Evolutionary conservation across 2,797 vertebrate genomes (phyloP), one percentile per base, ranked within the genome.

Genomic region (Australoheros facetus): DNA sequence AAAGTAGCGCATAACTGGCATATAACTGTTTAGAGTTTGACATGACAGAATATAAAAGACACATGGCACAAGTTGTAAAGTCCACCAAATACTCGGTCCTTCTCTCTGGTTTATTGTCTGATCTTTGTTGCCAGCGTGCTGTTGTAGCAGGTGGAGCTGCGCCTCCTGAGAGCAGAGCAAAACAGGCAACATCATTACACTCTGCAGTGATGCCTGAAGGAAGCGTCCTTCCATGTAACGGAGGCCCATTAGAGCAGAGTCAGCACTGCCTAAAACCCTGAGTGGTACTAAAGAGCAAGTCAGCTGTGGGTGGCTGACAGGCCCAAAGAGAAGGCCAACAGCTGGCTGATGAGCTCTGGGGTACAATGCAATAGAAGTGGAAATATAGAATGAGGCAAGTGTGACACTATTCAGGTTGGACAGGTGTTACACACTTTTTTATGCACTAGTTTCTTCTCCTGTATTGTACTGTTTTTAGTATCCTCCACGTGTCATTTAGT

Each of bases 221-320:
- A 93, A 60, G 73, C 54, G 11, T 88, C 75, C 83, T 51, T 85
- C 77, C 87, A 79, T 77, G 71, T 80, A 87, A 83, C 81, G 59
- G 74, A 71, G 75, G 80, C 78, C 84, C 83, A 91, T 93, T 90
- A 91, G 83, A 77, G 82, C 82, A 82, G 85, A 87, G 85, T 85
- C 82, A 80, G 84, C 85, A 71, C 77, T 58, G 82, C 79, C 56
- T 72, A 66, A 91, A 77, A 87, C 32, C 79, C 84, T 73, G 69
- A 80, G 57, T 77, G 83, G 83, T 69, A 13, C 89, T 87, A 56
- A 86, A 85, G 81, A 92, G 86, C 81, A 92, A 91, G 79, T 92
- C 88, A 90, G 91, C 90, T 91, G 90, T 90, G 86, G 89, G 89
- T 84, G 81, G 88, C 90, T 87, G 32, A 88, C 84, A 87, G 89